phyloP scores from a whole-genome alignment of 2,113 vertebrate genomes.

The Pelmatolapia mariae region DNA sequence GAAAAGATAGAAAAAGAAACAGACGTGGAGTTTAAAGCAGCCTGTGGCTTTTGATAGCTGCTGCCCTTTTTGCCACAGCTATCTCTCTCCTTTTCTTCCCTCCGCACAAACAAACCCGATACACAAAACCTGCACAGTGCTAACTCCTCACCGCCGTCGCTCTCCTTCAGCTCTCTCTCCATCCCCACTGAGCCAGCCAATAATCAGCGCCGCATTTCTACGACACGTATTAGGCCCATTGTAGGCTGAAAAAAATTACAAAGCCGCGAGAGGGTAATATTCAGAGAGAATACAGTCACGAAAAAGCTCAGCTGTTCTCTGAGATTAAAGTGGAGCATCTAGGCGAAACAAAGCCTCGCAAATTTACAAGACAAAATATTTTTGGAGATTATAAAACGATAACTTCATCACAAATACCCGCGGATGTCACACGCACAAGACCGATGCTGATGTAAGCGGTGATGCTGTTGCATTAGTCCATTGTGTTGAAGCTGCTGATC shows the following conservation, averaged over 20 bases:
- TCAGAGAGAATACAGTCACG: neutral
- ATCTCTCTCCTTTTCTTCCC: conserved; percentile 42
- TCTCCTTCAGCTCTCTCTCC: neutral
- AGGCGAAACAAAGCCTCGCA: neutral
- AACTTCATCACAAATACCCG: neutral
- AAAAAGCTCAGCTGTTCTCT: neutral
- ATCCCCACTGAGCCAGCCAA: neutral
- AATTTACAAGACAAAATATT: neutral
- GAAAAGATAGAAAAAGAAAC: conserved; percentile 21
- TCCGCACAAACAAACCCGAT: conserved; percentile 45
- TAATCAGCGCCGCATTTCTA: neutral
- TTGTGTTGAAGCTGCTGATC: neutral
- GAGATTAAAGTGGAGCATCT: neutral
- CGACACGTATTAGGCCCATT: neutral
- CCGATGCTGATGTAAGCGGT: neutral
- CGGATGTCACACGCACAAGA: neutral
- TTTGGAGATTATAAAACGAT: neutral
- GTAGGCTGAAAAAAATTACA: neutral
- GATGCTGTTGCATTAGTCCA: neutral
- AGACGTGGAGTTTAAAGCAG: conserved; percentile 65
- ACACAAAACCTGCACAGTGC: conserved; percentile 24
- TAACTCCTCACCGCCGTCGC: conserved; percentile 23
- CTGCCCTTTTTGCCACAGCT: conserved; percentile 55
- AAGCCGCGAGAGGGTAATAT: neutral
- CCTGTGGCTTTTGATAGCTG: conserved; percentile 68